phyloP scores from a whole-genome alignment of 2,113 vertebrate genomes.

The Rhynchomys soricoides region DNA sequence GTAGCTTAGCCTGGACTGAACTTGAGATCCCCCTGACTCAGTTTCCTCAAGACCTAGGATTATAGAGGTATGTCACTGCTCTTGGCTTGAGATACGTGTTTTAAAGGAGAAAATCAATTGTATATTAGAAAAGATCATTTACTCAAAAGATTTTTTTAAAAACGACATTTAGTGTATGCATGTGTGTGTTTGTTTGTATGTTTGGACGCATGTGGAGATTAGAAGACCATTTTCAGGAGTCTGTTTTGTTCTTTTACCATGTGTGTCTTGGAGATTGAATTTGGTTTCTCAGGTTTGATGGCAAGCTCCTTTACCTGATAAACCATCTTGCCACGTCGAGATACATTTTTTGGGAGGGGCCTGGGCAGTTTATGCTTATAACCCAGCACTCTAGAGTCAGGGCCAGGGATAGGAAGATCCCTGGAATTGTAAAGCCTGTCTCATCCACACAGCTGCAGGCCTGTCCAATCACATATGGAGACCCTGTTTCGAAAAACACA shows the following conservation, averaged over 20 bases:
- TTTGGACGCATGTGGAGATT: background rate
- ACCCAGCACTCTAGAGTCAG: background rate
- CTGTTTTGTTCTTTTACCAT: background rate
- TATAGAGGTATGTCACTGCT: too few relatives aligned
- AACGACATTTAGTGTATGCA: background rate
- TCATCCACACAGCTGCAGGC: background rate
- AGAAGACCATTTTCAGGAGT: background rate
- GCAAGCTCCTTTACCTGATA: background rate
- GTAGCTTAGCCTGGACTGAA: background rate
- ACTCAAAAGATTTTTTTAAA: background rate
- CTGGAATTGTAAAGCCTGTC: background rate
- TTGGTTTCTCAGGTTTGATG: background rate
- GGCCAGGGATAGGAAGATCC: background rate
- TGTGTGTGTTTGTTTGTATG: background rate
- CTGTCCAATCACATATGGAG: background rate
- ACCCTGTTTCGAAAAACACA: background rate
- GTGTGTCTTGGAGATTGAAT: background rate
- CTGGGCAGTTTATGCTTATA: background rate
- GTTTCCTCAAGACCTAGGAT: background rate
- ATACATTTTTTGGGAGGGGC: background rate
- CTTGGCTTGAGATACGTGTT: too few relatives aligned
- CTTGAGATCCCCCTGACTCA: background rate
- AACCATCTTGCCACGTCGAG: background rate
- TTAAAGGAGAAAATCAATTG: background rate
- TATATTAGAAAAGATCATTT: background rate